phyloP scores from a whole-genome alignment of 1,140 invertebrate species.

The Brachionus rubens region DNA sequence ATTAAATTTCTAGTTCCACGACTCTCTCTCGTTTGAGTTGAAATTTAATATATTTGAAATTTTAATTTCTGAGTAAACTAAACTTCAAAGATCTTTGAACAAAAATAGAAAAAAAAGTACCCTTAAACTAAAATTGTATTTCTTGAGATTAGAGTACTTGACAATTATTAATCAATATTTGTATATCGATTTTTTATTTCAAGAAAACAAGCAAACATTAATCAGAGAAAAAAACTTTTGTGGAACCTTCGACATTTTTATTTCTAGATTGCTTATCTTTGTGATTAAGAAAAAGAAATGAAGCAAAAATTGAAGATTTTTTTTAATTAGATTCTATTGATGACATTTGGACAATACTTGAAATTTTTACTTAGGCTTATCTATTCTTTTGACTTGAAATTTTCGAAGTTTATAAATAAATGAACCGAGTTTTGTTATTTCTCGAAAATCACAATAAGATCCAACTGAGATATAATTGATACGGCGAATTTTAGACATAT shows the following conservation, averaged over 20 bases:
- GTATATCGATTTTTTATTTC: not conserved
- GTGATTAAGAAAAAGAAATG: not conserved
- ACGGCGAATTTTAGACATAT: too few species aligned
- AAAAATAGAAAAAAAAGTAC: too few species aligned
- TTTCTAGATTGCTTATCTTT: not conserved
- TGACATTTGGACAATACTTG: slow-evolving; percentile 30
- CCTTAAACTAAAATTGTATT: too few species aligned
- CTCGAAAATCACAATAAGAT: not conserved
- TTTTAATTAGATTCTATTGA: not conserved
- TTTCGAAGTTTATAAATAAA: not conserved
- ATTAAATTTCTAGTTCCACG: too few species aligned
- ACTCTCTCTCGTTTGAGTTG: too few species aligned
- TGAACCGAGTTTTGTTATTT: not conserved
- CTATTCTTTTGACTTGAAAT: not conserved
- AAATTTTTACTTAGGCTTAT: slow-evolving; percentile 8
- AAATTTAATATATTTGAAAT: too few species aligned
- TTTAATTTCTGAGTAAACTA: too few species aligned
- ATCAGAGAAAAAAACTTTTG: not conserved
- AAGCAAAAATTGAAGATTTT: not conserved
- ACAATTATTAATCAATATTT: not conserved
- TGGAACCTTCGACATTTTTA: not conserved
- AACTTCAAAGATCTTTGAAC: too few species aligned
- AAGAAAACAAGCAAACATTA: not conserved
- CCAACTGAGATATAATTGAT: not conserved
- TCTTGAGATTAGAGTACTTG: too few species aligned